Conservation (phyloP, 2,888 invertebrate species). For the Nycteola revayana region DNA sequence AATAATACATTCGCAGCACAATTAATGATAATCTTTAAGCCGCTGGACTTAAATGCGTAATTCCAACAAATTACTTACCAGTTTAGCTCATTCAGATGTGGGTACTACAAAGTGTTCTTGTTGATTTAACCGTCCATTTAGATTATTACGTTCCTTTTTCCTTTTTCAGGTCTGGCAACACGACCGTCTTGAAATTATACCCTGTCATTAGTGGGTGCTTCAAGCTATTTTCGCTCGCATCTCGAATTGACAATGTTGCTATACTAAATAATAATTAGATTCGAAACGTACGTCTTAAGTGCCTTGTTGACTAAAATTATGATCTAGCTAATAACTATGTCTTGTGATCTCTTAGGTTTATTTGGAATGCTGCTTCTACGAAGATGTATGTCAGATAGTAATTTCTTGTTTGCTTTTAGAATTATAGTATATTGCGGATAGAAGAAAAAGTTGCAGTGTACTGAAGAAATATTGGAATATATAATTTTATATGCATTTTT, state of each 20-base stretch:
- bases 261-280: constrained; percentile 30
- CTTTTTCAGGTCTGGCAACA: constrained; percentile 10
- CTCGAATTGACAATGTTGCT: constrained; percentile 30
- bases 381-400: constrained; percentile 13
- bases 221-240: constrained; percentile 20
- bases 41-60: constrained; percentile 16
- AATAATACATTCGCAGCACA: constrained; percentile 5
- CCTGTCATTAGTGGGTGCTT: constrained; percentile 24
- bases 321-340: constrained; percentile 20
- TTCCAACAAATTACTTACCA: constrained; percentile 11
- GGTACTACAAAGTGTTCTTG: constrained; percentile 12
- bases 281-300: constrained; percentile 17
- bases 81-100: constrained; percentile 1
- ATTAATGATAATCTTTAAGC: constrained; percentile 12
- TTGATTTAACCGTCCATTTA: constrained; percentile 24
- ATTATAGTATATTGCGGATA: too few species aligned
- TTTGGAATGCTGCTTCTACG: constrained; percentile 13
- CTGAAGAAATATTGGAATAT: too few species aligned
- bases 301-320: constrained; percentile 30
- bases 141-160: constrained; percentile 14
- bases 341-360: constrained; percentile 8
- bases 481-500: too few species aligned
- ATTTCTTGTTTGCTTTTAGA: constrained; percentile 6
- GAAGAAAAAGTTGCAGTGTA: too few species aligned
- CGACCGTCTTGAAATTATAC: constrained; percentile 22